Evolutionary conservation across 2,888 invertebrate genomes (phyloP).

Genomic region (Matsumyia berberina): DNA sequence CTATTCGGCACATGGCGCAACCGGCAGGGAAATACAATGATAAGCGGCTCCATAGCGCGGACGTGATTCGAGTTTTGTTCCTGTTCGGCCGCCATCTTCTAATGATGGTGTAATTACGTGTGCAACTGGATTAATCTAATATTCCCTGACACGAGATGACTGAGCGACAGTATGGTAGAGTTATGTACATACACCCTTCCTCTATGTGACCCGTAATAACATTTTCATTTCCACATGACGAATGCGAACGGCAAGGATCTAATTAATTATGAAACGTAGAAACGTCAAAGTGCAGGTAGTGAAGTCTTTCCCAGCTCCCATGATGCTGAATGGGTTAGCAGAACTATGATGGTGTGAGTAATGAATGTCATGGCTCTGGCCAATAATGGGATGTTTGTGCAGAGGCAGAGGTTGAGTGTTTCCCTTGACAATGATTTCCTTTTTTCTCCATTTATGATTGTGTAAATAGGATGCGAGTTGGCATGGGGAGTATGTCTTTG

Average conservation of each 20-base stretch:
- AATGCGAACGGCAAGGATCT: conserved; percentile 42
- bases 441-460: conserved; percentile 10
- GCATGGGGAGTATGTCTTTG: background rate
- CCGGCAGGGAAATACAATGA: background rate
- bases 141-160: conserved; percentile 32
- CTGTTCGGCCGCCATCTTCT: conserved; percentile 34
- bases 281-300: conserved; percentile 19
- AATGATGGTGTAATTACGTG: conserved; percentile 56
- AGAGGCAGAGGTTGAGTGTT: conserved; percentile 28
- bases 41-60: background rate
- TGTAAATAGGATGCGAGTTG: conserved; percentile 16
- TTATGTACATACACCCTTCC: background rate
- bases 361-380: conserved; percentile 49
- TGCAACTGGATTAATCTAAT: conserved; percentile 54
- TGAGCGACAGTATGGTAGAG: conserved; percentile 10
- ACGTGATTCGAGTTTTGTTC: conserved; percentile 37
- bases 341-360: conserved; percentile 17
- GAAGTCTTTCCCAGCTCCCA: background rate
- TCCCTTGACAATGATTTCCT: conserved; percentile 48
- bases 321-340: conserved; percentile 14
- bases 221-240: conserved; percentile 35
- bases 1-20: background rate
- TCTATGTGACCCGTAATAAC: conserved; percentile 39
- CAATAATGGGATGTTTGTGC: conserved; percentile 1
- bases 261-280: conserved; percentile 58